Evolutionary conservation across 2,888 invertebrate genomes (phyloP), one percentile per base, ranked within the genome.

Genomic region (Macrosiphum euphorbiae): DNA sequence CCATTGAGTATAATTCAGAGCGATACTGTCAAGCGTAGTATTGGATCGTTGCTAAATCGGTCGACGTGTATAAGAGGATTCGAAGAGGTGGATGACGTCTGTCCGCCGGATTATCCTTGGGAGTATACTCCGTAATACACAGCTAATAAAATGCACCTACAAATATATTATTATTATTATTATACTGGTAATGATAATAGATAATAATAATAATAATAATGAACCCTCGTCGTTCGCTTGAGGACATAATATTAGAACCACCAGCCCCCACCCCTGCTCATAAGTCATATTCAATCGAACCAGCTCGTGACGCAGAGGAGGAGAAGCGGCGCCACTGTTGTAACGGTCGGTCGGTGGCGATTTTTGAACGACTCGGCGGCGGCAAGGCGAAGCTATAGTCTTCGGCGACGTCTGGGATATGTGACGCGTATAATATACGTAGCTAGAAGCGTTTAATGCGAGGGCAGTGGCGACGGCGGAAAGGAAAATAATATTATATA

Each of bases 301-400:
- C 26, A 20, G 67, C 67, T 35, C 35, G 67, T 5, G 78, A 78
- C 78, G 20, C 8, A 78, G 20, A 35, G 78, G 78, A 20, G 78
- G 90, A 47, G 86, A 20, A 7, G 86, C 26, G 78, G 78, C 90
- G 58, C 58, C 67, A 87, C 47, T 16, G 35, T 20, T 41, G 90
- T 13, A 41, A 84, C 58, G 24, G 61, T 13, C 50, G 24, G 58
- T 85, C 91, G 47, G 61, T 92, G 91, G 86, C 61, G 86, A 87
- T 92, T 92, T 92, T 50, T 47, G 91, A 85, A n/a, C 47, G 91
- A 47, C 91, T 47, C 84, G 52, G 24, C 90, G 67, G 52, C 35
- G 55, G n/a, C 67, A n/a, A 47, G 67, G 52, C 67, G 88, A 88
- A 50, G 41, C 78, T 55, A 44, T 78, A 78, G 87, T 61, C 44